Conservation (phyloP, 2,797 vertebrate genomes). For the Emys orbicularis region DNA sequence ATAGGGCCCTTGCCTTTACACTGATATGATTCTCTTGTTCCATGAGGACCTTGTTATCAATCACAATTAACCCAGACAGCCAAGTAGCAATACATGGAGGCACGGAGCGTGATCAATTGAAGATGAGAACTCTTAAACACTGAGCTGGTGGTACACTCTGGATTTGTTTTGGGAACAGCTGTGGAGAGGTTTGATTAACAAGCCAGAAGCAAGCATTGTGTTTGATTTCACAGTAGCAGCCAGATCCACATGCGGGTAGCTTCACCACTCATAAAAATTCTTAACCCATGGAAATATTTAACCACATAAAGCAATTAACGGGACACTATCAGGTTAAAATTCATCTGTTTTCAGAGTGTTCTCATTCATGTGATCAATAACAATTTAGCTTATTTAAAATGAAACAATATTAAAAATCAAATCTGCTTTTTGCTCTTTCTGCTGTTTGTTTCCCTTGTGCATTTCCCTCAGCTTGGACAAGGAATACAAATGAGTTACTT, state of each 20-base stretch:
- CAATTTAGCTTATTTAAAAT: slow-evolving; percentile 30
- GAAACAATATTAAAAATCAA: slow-evolving; percentile 15
- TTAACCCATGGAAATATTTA: slow-evolving; percentile 34
- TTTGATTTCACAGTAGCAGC: slow-evolving; percentile 40
- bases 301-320: slow-evolving; percentile 1
- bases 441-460: slow-evolving; percentile 9
- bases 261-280: slow-evolving; percentile 39
- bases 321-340: not conserved
- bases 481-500: slow-evolving; percentile 55
- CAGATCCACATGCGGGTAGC: slow-evolving; percentile 3
- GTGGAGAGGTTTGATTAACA: not conserved
- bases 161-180: not conserved
- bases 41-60: slow-evolving; percentile 46
- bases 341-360: not conserved
- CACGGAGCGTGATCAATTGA: not conserved
- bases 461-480: slow-evolving; percentile 17
- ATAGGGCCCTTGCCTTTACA: not conserved
- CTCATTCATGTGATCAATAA: not conserved
- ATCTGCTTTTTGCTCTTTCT: not conserved
- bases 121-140: not conserved
- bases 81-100: not conserved
- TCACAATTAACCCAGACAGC: slow-evolving; percentile 27
- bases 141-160: not conserved
- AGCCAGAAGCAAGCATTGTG: slow-evolving; percentile 37
- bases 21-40: not conserved